Percentiles rank a stretch among this genome's conserved stretches.
Evolutionary conservation across 1,140 invertebrate genomes (phyloP).

Genomic region (Cyclina sinensis): DNA sequence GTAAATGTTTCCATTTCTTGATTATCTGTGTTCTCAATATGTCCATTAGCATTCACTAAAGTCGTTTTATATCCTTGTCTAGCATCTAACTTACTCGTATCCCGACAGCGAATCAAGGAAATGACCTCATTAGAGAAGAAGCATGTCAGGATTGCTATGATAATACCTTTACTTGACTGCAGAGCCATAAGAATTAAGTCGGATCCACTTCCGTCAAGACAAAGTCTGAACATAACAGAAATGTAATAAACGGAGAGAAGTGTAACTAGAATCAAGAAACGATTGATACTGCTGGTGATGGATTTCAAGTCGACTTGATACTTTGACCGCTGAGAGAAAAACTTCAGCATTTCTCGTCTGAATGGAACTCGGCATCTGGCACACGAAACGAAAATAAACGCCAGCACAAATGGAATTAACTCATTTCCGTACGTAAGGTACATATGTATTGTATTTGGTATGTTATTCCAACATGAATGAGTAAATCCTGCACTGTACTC

Average conservation of each 20-base stretch:
- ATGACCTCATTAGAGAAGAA: constrained; percentile 18
- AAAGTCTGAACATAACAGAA: not conserved
- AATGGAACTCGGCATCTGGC: not conserved
- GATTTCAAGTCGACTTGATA: not conserved
- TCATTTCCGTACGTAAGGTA: constrained; percentile 24
- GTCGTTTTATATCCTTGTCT: not conserved
- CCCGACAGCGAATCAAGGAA: not conserved
- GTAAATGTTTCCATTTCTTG: not conserved
- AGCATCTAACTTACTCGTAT: not conserved
- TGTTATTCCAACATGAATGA: constrained; percentile 7
- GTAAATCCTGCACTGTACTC: not conserved
- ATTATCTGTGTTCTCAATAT: not conserved
- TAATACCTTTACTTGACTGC: constrained; percentile 9
- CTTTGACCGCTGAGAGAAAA: not conserved
- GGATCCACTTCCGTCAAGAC: not conserved
- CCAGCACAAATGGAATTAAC: constrained; percentile 8
- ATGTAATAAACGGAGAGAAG: constrained; percentile 12
- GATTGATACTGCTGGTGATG: not conserved
- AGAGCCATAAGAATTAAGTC: constrained; percentile 10
- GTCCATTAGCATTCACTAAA: not conserved
- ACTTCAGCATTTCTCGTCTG: not conserved
- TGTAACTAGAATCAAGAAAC: not conserved
- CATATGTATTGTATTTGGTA: not conserved
- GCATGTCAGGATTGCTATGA: constrained; percentile 5
- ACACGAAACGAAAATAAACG: not conserved